These are phyloP conservation scores for Synodontis membranacea DNA, from an alignment of 2,113 vertebrate species.

Conservation along the genomic window DNA sequence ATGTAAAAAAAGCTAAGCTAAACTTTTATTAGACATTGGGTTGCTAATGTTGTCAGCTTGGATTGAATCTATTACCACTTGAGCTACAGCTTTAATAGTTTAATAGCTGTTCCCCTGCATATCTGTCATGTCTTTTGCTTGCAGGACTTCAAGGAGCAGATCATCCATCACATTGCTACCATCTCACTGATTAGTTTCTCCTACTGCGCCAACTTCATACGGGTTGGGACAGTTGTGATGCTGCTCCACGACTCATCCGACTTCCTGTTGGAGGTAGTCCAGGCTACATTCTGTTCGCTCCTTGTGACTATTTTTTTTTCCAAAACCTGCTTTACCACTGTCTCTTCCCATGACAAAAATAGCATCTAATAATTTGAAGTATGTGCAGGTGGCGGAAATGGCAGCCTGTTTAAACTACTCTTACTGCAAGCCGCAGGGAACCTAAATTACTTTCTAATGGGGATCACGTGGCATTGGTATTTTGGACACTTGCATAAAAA, in stretches of 20 bases:
- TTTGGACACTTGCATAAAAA: not conserved
- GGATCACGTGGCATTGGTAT: not conserved
- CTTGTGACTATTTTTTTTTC: not conserved
- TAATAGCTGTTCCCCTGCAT: not conserved
- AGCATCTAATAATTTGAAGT: not conserved
- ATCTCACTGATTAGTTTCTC: conserved; percentile 87
- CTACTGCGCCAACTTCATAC: conserved; percentile 86
- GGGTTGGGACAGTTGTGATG: conserved; percentile 85
- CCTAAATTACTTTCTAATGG: not conserved
- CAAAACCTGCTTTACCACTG: conserved; percentile 1
- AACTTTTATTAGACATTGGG: too few relatives aligned
- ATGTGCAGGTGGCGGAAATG: not conserved
- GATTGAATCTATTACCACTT: not conserved
- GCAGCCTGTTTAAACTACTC: not conserved
- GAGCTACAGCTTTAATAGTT: not conserved
- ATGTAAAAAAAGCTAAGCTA: too few relatives aligned
- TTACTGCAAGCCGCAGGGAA: not conserved
- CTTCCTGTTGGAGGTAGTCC: conserved; percentile 80
- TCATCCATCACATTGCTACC: conserved; percentile 85
- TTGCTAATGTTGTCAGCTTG: not conserved
- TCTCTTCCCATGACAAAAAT: not conserved
- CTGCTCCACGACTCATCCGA: conserved; percentile 86
- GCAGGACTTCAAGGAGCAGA: conserved; percentile 91
- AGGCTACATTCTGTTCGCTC: conserved; percentile 14
- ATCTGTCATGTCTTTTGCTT: conserved; percentile 25